Conservation (phyloP, 2,888 invertebrate species). For the Alviniconcha strummeri region DNA sequence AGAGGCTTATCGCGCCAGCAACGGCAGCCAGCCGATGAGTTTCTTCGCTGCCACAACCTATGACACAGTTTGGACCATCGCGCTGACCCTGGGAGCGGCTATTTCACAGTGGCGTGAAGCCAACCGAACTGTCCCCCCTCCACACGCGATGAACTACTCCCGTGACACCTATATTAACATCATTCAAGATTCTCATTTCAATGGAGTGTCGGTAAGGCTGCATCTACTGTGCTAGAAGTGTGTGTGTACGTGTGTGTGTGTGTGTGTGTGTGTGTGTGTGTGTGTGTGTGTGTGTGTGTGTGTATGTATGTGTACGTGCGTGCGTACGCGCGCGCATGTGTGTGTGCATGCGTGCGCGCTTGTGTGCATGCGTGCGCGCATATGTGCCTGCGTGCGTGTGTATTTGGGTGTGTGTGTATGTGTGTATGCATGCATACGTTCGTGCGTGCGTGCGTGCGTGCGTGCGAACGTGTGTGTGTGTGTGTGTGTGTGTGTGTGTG, state of each 20-base stretch:
- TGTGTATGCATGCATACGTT: too few species aligned
- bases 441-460: too few species aligned
- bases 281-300: neutral
- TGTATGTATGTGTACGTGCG: neutral
- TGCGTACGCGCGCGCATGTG: too few species aligned
- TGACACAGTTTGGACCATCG: slow-evolving; percentile 94
- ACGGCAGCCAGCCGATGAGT: slow-evolving; percentile 65
- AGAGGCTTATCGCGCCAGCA: slow-evolving; percentile 76
- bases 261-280: neutral
- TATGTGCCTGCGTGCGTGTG: too few species aligned
- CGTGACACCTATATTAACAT: slow-evolving; percentile 81
- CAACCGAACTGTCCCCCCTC: slow-evolving; percentile 35
- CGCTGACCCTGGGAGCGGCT: slow-evolving; percentile 79
- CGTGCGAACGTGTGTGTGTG: too few species aligned
- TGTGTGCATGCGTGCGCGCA: too few species aligned
- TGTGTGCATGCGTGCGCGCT: neutral
- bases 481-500: too few species aligned
- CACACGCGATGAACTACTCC: slow-evolving; percentile 42
- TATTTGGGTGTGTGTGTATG: too few species aligned
- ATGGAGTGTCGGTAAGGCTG: slow-evolving; percentile 87
- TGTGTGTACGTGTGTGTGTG: neutral
- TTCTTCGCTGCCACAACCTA: slow-evolving; percentile 87
- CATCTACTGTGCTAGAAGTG: too few species aligned
- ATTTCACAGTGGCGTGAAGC: neutral
- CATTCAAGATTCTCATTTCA: slow-evolving; percentile 84